phyloP scores from a whole-genome alignment of 2,113 vertebrate genomes.

The Pao palembangensis region DNA sequence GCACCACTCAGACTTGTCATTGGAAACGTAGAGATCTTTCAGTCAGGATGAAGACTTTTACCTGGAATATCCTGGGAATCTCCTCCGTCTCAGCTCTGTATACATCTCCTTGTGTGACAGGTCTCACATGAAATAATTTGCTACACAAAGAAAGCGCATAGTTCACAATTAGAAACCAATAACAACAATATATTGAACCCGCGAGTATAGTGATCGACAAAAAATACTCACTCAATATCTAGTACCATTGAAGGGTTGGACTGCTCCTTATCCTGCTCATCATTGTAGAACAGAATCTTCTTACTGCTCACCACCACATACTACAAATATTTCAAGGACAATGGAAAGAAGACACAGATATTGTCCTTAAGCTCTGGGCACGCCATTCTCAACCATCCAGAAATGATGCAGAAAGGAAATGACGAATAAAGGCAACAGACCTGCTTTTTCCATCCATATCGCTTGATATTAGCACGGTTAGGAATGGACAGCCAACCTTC shows the following conservation, averaged over 20 bases:
- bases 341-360: slow-evolving; percentile 4
- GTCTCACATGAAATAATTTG: slow-evolving; percentile 97
- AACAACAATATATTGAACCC: background rate
- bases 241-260: slow-evolving; percentile 98
- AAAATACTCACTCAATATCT: slow-evolving; percentile 94
- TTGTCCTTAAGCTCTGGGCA: background rate
- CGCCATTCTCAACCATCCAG: slow-evolving; percentile 8
- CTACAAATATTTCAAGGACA: slow-evolving; percentile 68
- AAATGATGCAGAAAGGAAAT: slow-evolving; percentile 10
- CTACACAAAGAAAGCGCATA: slow-evolving; percentile 63
- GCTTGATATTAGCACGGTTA: slow-evolving; percentile 94
- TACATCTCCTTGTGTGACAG: slow-evolving; percentile 97
- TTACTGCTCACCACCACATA: slow-evolving; percentile 99
- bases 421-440: slow-evolving; percentile 59
- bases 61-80: slow-evolving; percentile 99
- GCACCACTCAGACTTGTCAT: background rate
- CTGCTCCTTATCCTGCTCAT: slow-evolving; percentile 96
- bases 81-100: slow-evolving; percentile 97
- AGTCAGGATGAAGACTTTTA: slow-evolving; percentile 34
- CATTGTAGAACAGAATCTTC: slow-evolving; percentile 98
- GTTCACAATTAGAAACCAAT: background rate
- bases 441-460: slow-evolving; percentile 98
- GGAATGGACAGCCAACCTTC: slow-evolving; percentile 98
- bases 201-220: background rate
- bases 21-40: no score